Evolutionary conservation across 2,888 invertebrate species (phyloP), one percentile per base, ranked within the genome.

Genomic region (Parnassius apollo): DNA sequence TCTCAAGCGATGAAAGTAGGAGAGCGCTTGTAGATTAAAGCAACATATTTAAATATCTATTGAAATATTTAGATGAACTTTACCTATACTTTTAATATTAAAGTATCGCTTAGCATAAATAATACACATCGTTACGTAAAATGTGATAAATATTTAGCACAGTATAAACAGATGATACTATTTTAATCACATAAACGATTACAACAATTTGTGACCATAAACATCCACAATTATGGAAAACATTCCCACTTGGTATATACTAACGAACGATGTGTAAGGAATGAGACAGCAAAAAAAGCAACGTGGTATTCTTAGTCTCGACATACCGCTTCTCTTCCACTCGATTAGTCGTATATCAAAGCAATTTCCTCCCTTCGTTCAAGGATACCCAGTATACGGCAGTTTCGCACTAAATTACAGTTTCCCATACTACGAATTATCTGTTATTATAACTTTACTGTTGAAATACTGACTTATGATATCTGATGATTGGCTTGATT

Each of bases 211-310:
- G 35, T 35, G 35, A 35, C 35, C 35, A 35, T 35, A 35, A 35
- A 35, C 35, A 35, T 35, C 35, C 35, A 35, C 35, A 71, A 75
- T 77, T 76, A 78, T 76, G 76, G 77, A 66, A 72, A 73, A 69
- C 74, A n/a, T 54, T 55, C 54, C 22, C 12, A 18, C 69, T 61
- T 74, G 66, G 71, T 74, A 35, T 35, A 79, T 80, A 81, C 78
- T 76, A 82, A 82, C 76, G 68, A 68, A 71, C 70, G 46, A 62
- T 54, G 54, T 51, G 48, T 65, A 65, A 63, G 79, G 80, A 80
- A 82, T 81, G 80, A 74, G 68, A 73, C 70, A 74, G 78, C 79
- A 87, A 86, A 87, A 88, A 61, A 86, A 76, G 75, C 69, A 75
- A 71, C 78, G 77, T 78, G 74, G 74, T 83, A 84, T 84, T 83